Evolutionary conservation across 2,113 vertebrate genomes (phyloP), one percentile per base, ranked within the genome.

Genomic region (Elachura formosa): DNA sequence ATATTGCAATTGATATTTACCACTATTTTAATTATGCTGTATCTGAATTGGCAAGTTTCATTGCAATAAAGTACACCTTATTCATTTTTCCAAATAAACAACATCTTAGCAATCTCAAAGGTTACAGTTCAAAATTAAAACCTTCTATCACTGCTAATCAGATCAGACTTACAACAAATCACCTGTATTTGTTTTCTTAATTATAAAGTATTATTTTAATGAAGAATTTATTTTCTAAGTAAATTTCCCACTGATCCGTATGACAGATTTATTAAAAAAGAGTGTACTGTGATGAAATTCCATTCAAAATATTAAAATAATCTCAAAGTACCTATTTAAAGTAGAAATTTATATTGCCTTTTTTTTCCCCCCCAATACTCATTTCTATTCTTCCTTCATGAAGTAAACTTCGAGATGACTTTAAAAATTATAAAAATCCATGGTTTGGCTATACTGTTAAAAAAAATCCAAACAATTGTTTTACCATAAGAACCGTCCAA

Each of bases 41-140:
- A 96, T 89, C 95, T 97, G 97, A 97, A 97, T 80, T 97, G 96
- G 90, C 87, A 96, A 96, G 41, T 90, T 91, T 93, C 84, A 95
- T 20, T 94, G 75, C 87, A 96, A 96, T 68, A 96, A 96, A 92
- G 97, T 80, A 95, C 74, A 96, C 11, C 43, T 76, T 94, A 87
- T 45, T 94, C 24, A 38, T 64, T 96, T 96, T 93, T 78, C 34
- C 28, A 80, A 81, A 90, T 14, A 89, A 73, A 90, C 55, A 95
- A 45, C 21, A 78, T 80, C 56, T 90, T 94, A 83, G 51, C 88
- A 90, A 71, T 90, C 81, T 90, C 85, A 29, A 87, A 94, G 40
- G 45, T 31, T 79, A 62, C 16, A 84, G 43, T 87, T 95, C 84
- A 93, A 96, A 90, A 94, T 89, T 91, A 94, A 93, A 95, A 55